phyloP scores from a whole-genome alignment of 2,113 vertebrate genomes.

The Eira barbara region DNA sequence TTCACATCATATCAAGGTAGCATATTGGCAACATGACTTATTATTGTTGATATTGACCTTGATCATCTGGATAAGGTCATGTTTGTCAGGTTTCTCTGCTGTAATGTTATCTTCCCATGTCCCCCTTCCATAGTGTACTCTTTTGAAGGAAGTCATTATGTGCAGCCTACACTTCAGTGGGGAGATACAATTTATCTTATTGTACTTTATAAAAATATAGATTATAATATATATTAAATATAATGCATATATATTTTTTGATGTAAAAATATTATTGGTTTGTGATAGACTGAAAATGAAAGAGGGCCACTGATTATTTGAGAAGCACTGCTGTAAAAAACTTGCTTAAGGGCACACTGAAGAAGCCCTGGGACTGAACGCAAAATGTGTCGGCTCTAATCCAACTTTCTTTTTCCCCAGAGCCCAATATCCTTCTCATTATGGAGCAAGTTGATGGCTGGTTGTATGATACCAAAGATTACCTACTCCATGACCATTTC shows the following conservation, averaged over 20 bases:
- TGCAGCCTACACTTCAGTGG: neutral
- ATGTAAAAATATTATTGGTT: neutral
- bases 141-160: neutral
- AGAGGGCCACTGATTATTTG: neutral
- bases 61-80: neutral
- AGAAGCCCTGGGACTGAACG: neutral
- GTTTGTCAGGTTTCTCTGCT: neutral
- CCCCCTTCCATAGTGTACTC: neutral
- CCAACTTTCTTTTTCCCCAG: neutral
- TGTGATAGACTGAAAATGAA: constrained; percentile 26
- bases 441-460: neutral
- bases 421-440: neutral
- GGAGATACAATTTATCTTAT: neutral
- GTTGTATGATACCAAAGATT: neutral
- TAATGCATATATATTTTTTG: neutral
- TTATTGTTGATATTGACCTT: neutral
- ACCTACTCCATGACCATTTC: neutral
- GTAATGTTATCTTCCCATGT: neutral
- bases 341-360: neutral
- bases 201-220: constrained; percentile 22
- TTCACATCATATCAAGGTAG: neutral
- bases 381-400: neutral
- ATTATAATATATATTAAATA: neutral
- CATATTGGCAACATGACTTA: neutral
- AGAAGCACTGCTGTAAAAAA: neutral